A percentile compares a stretch with the other conserved stretches of the same genome.
Conservation (phyloP, 2,888 invertebrate genomes). For the Petrophora chlorosata region DNA sequence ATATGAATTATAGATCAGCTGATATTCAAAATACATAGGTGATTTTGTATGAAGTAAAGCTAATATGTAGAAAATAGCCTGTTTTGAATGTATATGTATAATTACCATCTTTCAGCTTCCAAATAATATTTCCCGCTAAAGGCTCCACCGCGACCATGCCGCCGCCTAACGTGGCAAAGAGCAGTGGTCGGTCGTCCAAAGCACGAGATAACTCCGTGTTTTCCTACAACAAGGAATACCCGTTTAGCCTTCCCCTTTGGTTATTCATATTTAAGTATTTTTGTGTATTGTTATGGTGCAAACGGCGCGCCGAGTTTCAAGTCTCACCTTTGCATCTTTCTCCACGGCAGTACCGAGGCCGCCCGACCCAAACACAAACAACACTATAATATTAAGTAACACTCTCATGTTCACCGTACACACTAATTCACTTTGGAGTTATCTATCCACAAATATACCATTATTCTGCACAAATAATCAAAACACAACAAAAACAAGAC, state of each 20-base stretch:
- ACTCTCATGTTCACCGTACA: slow-evolving; percentile 55
- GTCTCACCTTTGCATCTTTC: slow-evolving; percentile 66
- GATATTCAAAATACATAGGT: too few relatives aligned
- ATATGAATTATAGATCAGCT: too few relatives aligned
- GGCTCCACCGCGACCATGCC: slow-evolving; percentile 95
- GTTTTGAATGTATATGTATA: background rate
- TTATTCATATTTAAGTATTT: background rate
- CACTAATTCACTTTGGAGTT: slow-evolving; percentile 20
- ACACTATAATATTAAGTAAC: slow-evolving; percentile 53
- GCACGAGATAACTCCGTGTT: slow-evolving; percentile 87
- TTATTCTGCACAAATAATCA: slow-evolving; percentile 14
- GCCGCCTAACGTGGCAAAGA: slow-evolving; percentile 97
- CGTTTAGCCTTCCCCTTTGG: background rate
- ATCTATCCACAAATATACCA: slow-evolving; percentile 33
- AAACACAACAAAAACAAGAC: slow-evolving; percentile 15
- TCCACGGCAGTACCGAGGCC: slow-evolving; percentile 60
- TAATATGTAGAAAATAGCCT: background rate
- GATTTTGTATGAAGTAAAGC: too few relatives aligned
- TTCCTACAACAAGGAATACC: slow-evolving; percentile 64
- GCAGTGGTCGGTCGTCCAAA: slow-evolving; percentile 88
- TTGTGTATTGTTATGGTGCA: slow-evolving; percentile 45
- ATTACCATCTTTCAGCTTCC: slow-evolving; percentile 96
- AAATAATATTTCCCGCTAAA: slow-evolving; percentile 91
- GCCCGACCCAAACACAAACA: slow-evolving; percentile 62
- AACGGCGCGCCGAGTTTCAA: slow-evolving; percentile 43